These are phyloP conservation scores for Panagrolaimus sp. DNA, from an alignment of 1,140 invertebrate species.

Conservation along the genomic window DNA sequence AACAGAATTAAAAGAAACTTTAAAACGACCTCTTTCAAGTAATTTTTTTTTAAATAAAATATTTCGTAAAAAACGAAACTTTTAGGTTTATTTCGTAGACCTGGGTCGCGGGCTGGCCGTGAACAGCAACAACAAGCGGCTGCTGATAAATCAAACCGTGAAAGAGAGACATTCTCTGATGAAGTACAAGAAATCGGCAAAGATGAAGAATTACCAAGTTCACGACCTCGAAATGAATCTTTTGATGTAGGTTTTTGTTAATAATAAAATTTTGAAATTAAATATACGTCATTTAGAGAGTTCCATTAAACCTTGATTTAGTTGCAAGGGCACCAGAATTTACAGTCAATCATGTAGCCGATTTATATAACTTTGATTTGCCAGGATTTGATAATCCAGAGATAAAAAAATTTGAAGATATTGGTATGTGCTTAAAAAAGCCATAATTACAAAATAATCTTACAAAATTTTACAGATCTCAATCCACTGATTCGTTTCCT, in stretches of 20 bases:
- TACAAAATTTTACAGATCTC: background rate
- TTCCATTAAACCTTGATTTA: background rate
- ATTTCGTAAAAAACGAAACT: background rate
- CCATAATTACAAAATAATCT: background rate
- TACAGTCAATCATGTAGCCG: background rate
- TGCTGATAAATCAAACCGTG: too few relatives aligned
- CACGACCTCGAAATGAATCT: background rate
- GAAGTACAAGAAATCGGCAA: background rate
- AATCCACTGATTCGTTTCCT: slow-evolving; percentile 15
- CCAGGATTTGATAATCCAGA: slow-evolving; percentile 5
- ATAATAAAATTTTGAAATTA: background rate
- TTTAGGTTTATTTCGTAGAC: slow-evolving; percentile 3
- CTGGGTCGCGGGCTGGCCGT: background rate
- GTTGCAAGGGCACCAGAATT: slow-evolving; percentile 3
- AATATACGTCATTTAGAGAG: slow-evolving; percentile 1
- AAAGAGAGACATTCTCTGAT: too few relatives aligned
- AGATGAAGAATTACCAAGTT: background rate
- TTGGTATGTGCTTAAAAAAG: background rate
- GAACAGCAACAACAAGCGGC: too few relatives aligned
- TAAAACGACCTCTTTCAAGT: background rate
- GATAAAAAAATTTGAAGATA: background rate
- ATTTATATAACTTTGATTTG: slow-evolving; percentile 5
- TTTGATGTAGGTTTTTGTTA: background rate
- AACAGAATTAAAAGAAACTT: background rate
- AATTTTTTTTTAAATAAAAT: background rate